A percentile compares a stretch with the other conserved stretches of the same genome.
phyloP scores from a whole-genome alignment of 2,113 vertebrate genomes.

The Tenebrosternarchus preto region DNA sequence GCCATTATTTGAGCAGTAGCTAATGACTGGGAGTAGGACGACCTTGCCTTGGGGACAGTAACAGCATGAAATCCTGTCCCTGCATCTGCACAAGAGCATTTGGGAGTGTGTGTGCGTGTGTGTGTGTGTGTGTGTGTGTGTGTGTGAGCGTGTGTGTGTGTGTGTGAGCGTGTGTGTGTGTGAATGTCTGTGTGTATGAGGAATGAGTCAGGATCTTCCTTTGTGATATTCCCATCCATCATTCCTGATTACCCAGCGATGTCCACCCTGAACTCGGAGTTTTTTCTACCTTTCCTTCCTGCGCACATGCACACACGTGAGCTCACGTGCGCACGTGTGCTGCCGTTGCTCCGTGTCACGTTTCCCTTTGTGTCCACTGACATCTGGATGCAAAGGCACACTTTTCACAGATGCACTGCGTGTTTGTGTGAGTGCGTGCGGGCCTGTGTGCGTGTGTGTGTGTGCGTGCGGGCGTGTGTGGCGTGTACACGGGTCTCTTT shows the following conservation, averaged over 20 bases:
- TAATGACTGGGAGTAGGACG: constrained; percentile 67
- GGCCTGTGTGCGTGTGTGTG: neutral
- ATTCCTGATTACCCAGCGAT: constrained; percentile 86
- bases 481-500: neutral
- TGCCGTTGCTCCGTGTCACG: neutral
- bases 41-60: constrained; percentile 84
- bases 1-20: constrained; percentile 59
- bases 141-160: constrained; percentile 18
- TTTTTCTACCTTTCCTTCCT: constrained; percentile 76
- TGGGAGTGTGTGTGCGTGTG: constrained; percentile 21
- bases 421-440: neutral
- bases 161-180: constrained; percentile 28
- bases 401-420: neutral
- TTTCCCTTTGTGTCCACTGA: constrained; percentile 11
- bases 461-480: constrained; percentile 2
- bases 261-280: constrained; percentile 77
- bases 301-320: neutral
- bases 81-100: too few relatives aligned
- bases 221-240: constrained; percentile 82
- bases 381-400: neutral
- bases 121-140: constrained; percentile 28
- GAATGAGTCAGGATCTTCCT: constrained; percentile 79
- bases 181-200: constrained; percentile 61
- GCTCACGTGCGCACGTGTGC: neutral
- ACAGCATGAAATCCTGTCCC: constrained; percentile 74